Conservation (phyloP, 2,888 invertebrate species). For the Enchytraeus crypticus region DNA sequence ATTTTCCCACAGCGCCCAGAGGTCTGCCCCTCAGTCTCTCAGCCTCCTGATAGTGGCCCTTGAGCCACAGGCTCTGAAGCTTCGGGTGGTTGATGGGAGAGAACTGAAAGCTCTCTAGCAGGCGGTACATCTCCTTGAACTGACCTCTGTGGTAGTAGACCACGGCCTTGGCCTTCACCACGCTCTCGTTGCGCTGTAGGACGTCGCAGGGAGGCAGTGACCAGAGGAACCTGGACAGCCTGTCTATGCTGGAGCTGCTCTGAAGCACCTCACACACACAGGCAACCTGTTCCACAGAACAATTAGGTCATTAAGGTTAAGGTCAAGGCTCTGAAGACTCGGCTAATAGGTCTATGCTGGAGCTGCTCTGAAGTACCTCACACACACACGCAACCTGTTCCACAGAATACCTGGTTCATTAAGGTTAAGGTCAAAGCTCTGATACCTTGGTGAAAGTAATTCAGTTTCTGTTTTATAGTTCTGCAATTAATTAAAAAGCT, state of each 20-base stretch:
- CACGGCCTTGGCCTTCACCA: constrained; percentile 93
- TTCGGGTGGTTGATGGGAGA: constrained; percentile 70
- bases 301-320: too few relatives aligned
- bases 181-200: constrained; percentile 90
- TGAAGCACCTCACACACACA: constrained; percentile 97
- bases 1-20: constrained; percentile 61
- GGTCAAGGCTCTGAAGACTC: too few relatives aligned
- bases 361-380: constrained; percentile 89
- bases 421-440: too few relatives aligned
- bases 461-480: too few relatives aligned
- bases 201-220: constrained; percentile 92
- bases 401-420: too few relatives aligned
- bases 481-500: too few relatives aligned
- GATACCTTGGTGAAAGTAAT: too few relatives aligned
- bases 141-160: constrained; percentile 76
- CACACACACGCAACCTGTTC: constrained; percentile 99
- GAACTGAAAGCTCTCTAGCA: constrained; percentile 88
- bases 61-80: constrained; percentile 86
- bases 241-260: constrained; percentile 90
- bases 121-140: constrained; percentile 89
- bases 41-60: constrained; percentile 97
- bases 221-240: constrained; percentile 89
- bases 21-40: constrained; percentile 86
- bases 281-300: constrained; percentile 96
- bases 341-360: constrained; percentile 91